phyloP scores from a whole-genome alignment of 2,888 invertebrate species.

The Pseudococcus longispinus region DNA sequence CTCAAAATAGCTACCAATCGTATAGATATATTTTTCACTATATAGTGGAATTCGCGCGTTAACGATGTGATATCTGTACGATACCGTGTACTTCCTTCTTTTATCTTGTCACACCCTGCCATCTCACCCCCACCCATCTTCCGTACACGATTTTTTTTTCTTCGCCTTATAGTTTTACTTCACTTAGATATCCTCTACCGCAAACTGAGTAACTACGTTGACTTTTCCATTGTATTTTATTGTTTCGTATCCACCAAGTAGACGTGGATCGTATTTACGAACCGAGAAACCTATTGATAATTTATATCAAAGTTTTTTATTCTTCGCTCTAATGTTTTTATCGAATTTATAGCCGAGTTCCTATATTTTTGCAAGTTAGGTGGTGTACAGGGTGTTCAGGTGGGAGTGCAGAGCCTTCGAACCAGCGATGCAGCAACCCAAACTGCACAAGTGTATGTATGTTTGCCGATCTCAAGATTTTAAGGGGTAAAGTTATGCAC shows the following conservation, averaged over 20 bases:
- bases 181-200: slow-evolving; percentile 26
- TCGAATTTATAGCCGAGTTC: not conserved
- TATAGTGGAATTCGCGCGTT: slow-evolving; percentile 10
- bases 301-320: not conserved
- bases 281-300: not conserved
- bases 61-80: slow-evolving; percentile 19
- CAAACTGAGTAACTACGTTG: not conserved
- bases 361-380: too few species aligned
- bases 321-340: not conserved
- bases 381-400: too few species aligned
- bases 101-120: slow-evolving; percentile 29
- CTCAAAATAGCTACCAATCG: not conserved
- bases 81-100: slow-evolving; percentile 14
- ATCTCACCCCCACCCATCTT: not conserved
- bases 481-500: too few species aligned
- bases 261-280: too few species aligned
- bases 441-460: too few species aligned
- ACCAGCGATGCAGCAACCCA: too few species aligned
- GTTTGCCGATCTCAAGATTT: too few species aligned
- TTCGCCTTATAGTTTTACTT: not conserved
- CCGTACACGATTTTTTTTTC: not conserved
- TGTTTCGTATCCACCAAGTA: too few species aligned
- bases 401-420: too few species aligned
- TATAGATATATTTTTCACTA: slow-evolving; percentile 8
- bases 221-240: not conserved